phyloP scores from a whole-genome alignment of 2,113 vertebrate species.

The Morone saxatilis region DNA sequence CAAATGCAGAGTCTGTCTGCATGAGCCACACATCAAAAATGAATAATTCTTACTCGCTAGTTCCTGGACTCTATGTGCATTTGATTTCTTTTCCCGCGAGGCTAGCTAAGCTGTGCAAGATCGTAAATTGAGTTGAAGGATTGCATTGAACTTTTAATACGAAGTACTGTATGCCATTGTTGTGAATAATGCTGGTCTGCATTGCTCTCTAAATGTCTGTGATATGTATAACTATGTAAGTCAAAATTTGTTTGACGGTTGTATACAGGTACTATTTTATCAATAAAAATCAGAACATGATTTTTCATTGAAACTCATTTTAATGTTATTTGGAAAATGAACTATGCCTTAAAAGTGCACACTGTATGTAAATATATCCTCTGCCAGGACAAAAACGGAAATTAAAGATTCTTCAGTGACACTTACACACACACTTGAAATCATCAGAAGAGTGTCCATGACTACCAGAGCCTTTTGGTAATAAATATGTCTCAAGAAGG shows the following conservation, averaged over 20 bases:
- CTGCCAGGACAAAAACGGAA: neutral
- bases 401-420: neutral
- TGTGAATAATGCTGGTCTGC: constrained; percentile 72
- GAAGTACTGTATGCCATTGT: constrained; percentile 68
- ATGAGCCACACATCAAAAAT: constrained; percentile 50
- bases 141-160: constrained; percentile 66
- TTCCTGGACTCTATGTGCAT: constrained; percentile 55
- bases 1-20: constrained; percentile 53
- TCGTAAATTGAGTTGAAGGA: constrained; percentile 49
- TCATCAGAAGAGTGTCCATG: neutral
- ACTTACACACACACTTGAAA: neutral
- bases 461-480: neutral
- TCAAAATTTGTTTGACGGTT: constrained; percentile 74
- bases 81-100: constrained; percentile 40
- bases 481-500: constrained; percentile 6
- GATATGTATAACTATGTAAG: constrained; percentile 71
- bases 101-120: constrained; percentile 54
- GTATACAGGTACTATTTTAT: constrained; percentile 83
- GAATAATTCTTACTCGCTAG: constrained; percentile 35
- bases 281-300: constrained; percentile 79
- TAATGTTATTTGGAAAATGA: constrained; percentile 23
- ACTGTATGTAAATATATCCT: neutral
- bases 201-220: constrained; percentile 77
- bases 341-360: neutral
- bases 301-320: constrained; percentile 34